Percentiles rank a stretch among this genome's conserved stretches.
These are phyloP conservation scores for Caenorhabditis remanei DNA, from an alignment of 1,140 invertebrate genomes.

Conservation along the genomic window DNA sequence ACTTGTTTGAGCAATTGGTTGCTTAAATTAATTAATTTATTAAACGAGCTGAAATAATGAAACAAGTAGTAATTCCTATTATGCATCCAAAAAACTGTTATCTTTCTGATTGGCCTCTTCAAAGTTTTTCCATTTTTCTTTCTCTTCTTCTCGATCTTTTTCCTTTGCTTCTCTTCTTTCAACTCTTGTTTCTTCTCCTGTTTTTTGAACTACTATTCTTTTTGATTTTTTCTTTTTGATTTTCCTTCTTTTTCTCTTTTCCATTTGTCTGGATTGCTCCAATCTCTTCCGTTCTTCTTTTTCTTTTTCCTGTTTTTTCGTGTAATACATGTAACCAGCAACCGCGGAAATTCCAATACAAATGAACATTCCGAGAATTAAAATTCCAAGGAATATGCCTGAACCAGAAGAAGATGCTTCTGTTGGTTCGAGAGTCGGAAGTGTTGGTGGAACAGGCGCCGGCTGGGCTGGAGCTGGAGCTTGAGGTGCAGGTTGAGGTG, in stretches of 20 bases:
- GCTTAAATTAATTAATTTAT: no score
- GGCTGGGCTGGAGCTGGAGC: background rate
- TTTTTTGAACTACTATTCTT: background rate
- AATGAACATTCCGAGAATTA: background rate
- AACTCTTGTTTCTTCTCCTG: slow-evolving; percentile 14
- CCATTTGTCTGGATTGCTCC: background rate
- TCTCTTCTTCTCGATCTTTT: background rate
- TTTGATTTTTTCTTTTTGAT: background rate
- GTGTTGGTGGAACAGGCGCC: background rate
- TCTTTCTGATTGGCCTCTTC: background rate
- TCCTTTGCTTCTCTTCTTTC: slow-evolving; percentile 10
- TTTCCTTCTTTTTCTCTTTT: background rate
- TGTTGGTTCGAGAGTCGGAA: background rate
- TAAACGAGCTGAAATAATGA: background rate
- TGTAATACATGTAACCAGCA: background rate
- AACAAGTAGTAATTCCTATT: background rate
- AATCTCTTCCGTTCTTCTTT: background rate
- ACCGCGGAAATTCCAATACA: background rate
- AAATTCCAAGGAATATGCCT: background rate
- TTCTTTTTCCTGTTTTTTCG: background rate
- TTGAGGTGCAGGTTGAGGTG: background rate
- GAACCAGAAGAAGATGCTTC: background rate
- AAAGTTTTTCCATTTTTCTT: background rate
- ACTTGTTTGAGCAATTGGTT: no score
- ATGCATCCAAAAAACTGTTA: slow-evolving; percentile 11